Percentiles rank a stretch among this genome's conserved stretches.
Evolutionary conservation across 2,797 vertebrate genomes (phyloP).

Genomic region (Sphenodon punctatus): DNA sequence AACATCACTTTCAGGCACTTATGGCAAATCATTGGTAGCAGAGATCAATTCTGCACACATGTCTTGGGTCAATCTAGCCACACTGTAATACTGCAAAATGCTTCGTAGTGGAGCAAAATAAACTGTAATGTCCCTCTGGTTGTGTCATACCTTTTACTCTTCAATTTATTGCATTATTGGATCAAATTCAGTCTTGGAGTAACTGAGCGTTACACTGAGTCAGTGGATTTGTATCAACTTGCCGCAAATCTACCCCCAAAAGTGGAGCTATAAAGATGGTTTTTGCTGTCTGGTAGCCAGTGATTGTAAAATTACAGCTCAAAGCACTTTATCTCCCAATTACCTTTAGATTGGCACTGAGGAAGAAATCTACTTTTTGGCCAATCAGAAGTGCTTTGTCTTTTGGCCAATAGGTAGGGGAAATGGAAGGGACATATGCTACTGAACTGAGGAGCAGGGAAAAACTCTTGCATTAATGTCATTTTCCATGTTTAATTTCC

Average conservation of each 20-base stretch:
- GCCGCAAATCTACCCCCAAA: background rate
- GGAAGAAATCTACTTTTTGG: background rate
- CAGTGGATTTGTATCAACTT: background rate
- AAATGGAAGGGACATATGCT: background rate
- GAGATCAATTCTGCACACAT: background rate
- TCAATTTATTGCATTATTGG: background rate
- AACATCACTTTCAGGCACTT: background rate
- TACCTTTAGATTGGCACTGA: slow-evolving; percentile 7
- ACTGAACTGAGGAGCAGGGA: too few species aligned
- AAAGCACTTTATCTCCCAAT: background rate
- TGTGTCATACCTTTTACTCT: background rate
- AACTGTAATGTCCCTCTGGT: background rate
- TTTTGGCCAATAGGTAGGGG: too few species aligned
- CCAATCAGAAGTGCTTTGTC: background rate
- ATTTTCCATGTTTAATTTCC: too few species aligned
- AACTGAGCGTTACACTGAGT: background rate
- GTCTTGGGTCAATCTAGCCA: background rate
- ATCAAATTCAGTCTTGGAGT: background rate
- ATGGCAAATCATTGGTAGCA: background rate
- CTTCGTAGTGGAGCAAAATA: background rate
- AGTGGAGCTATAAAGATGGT: background rate
- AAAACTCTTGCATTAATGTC: too few species aligned
- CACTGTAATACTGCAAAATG: background rate
- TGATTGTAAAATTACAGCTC: too few species aligned
- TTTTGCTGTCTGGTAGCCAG: too few species aligned